Conservation (phyloP, 2,113 vertebrate species). For the Crocuta crocuta region DNA sequence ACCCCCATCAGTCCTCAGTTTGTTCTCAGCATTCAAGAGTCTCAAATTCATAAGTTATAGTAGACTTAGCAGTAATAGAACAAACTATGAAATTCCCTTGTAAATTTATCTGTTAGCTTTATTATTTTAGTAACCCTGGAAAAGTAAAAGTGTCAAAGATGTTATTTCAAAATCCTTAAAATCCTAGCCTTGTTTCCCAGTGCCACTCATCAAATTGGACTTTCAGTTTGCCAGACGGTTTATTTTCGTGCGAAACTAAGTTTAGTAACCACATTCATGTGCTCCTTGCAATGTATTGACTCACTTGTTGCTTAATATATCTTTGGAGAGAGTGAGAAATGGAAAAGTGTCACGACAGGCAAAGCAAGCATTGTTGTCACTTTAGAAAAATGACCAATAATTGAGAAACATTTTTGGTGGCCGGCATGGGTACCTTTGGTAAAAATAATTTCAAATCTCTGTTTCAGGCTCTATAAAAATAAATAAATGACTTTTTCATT, state of each 20-base stretch:
- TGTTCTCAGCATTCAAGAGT: too few species aligned
- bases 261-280: neutral
- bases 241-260: neutral
- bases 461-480: neutral
- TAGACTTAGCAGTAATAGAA: neutral
- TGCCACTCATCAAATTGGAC: neutral
- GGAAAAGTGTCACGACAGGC: neutral
- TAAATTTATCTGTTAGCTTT: neutral
- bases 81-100: neutral
- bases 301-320: neutral
- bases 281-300: neutral
- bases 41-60: neutral
- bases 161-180: neutral
- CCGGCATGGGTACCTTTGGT: neutral
- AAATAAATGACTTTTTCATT: neutral
- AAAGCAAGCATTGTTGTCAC: neutral
- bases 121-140: neutral
- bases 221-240: neutral
- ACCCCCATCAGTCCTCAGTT: too few species aligned
- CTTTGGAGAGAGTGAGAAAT: neutral
- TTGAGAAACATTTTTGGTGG: neutral
- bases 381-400: neutral
- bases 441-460: neutral
- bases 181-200: neutral
- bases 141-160: neutral